phyloP scores from a whole-genome alignment of 2,888 invertebrate species.

The Polydrusus pterygomalis region DNA sequence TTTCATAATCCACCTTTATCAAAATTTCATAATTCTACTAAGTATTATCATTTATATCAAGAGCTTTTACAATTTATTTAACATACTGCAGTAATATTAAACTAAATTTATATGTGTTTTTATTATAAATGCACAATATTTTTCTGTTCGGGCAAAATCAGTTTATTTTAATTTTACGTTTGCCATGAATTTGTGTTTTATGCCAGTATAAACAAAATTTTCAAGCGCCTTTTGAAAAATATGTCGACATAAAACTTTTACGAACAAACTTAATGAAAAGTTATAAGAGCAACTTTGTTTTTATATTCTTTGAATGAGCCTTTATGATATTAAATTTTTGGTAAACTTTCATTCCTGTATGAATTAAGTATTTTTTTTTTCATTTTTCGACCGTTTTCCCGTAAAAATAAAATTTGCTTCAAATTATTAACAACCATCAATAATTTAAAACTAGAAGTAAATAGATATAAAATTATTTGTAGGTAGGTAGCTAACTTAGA shows the following conservation, averaged over 20 bases:
- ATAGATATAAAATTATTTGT: too few relatives aligned
- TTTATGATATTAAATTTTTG: slow-evolving; percentile 16
- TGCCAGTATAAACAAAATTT: slow-evolving; percentile 24
- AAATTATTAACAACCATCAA: too few relatives aligned
- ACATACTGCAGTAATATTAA: not conserved
- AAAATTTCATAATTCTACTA: too few relatives aligned
- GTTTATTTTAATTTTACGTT: slow-evolving; percentile 24
- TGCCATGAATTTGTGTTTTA: slow-evolving; percentile 4
- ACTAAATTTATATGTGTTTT: slow-evolving; percentile 13
- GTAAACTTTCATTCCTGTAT: not conserved
- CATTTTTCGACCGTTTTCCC: too few relatives aligned
- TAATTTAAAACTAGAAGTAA: too few relatives aligned
- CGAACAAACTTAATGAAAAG: slow-evolving; percentile 20
- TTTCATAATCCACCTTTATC: too few relatives aligned
- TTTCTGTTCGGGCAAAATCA: slow-evolving; percentile 9
- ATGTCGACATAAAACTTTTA: slow-evolving; percentile 25
- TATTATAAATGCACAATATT: slow-evolving; percentile 1
- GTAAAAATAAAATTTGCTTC: too few relatives aligned
- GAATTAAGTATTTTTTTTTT: not conserved
- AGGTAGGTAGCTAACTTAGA: too few relatives aligned
- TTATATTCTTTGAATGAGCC: slow-evolving; percentile 8
- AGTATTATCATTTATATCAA: not conserved
- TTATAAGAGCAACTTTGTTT: slow-evolving; percentile 24
- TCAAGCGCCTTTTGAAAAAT: slow-evolving; percentile 16
- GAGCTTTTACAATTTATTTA: too few relatives aligned